These are phyloP conservation scores for Anguilla japonica DNA, from an alignment of 2,113 vertebrate species.

Conservation along the genomic window DNA sequence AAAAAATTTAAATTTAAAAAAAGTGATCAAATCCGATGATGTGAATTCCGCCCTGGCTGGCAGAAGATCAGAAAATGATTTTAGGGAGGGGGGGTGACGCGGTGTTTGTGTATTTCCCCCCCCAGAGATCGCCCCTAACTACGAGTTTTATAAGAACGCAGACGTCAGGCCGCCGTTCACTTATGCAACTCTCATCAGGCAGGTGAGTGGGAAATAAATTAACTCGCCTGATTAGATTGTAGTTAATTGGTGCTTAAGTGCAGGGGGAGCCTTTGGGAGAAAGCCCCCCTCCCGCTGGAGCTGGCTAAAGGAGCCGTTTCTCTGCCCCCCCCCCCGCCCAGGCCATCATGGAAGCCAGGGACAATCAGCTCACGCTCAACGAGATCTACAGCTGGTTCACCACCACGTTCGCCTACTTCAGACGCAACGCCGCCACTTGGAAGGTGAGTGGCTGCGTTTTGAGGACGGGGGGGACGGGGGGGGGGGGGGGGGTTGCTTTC, in stretches of 20 bases:
- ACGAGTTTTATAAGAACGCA: conserved; percentile 92
- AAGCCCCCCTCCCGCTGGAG: conserved; percentile 63
- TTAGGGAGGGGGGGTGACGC: conserved; percentile 45
- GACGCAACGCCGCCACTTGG: conserved; percentile 95
- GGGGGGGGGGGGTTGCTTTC: conserved; percentile 70
- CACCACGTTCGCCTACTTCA: conserved; percentile 93
- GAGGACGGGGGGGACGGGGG: conserved; percentile 11
- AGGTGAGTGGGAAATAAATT: conserved; percentile 80
- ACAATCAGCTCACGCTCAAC: conserved; percentile 94
- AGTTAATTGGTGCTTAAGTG: conserved; percentile 70
- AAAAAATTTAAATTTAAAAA: neutral
- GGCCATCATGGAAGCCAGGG: conserved; percentile 91
- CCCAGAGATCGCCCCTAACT: conserved; percentile 88
- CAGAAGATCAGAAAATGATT: conserved; percentile 40
- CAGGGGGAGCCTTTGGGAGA: conserved; percentile 64
- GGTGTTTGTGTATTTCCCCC: conserved; percentile 36
- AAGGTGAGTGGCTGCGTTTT: conserved; percentile 75
- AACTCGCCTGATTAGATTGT: conserved; percentile 75
- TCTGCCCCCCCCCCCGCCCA: conserved; percentile 80
- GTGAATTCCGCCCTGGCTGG: neutral
- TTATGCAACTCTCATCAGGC: conserved; percentile 96
- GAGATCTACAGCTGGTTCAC: conserved; percentile 99
- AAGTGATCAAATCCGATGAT: conserved; percentile 7
- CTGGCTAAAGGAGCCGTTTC: conserved; percentile 72
- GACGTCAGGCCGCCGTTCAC: conserved; percentile 96